Evolutionary conservation across 1,140 invertebrate species (phyloP).

Genomic region (Sarcophaga peregrina): DNA sequence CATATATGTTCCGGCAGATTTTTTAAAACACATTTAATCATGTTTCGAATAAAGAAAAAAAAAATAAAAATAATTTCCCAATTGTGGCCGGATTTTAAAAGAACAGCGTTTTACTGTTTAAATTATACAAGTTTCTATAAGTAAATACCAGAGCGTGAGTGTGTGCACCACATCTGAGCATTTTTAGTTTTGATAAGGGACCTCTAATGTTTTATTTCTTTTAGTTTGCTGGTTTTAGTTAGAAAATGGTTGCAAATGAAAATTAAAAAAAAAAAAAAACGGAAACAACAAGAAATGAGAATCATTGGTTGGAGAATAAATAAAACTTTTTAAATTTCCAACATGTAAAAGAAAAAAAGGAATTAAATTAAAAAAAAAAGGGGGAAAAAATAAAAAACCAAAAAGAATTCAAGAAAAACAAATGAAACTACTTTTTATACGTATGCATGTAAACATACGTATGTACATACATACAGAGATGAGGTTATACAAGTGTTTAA

Average conservation of each 20-base stretch:
- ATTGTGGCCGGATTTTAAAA: too few species aligned
- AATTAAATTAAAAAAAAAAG: background rate
- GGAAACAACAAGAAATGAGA: background rate
- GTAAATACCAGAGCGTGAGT: background rate
- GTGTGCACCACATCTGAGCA: background rate
- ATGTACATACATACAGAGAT: background rate
- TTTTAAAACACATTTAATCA: too few species aligned
- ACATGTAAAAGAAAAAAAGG: background rate
- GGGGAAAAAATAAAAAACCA: too few species aligned
- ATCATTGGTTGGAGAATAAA: slow-evolving; percentile 35
- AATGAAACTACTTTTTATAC: too few species aligned
- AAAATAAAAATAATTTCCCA: too few species aligned
- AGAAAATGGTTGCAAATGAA: background rate
- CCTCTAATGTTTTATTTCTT: slow-evolving; percentile 8
- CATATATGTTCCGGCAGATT: too few species aligned
- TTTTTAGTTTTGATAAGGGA: slow-evolving; percentile 22
- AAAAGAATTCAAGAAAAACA: too few species aligned
- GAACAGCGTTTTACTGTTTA: too few species aligned
- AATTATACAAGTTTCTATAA: too few species aligned
- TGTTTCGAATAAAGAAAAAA: too few species aligned
- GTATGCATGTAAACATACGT: too few species aligned
- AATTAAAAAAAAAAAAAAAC: background rate
- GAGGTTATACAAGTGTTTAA: slow-evolving; percentile 8
- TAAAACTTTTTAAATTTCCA: slow-evolving; percentile 31
- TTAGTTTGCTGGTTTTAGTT: too few species aligned